Evolutionary conservation across 1,140 invertebrate species (phyloP), one percentile per base, ranked within the genome.

Genomic region (Euglossa dilemma): DNA sequence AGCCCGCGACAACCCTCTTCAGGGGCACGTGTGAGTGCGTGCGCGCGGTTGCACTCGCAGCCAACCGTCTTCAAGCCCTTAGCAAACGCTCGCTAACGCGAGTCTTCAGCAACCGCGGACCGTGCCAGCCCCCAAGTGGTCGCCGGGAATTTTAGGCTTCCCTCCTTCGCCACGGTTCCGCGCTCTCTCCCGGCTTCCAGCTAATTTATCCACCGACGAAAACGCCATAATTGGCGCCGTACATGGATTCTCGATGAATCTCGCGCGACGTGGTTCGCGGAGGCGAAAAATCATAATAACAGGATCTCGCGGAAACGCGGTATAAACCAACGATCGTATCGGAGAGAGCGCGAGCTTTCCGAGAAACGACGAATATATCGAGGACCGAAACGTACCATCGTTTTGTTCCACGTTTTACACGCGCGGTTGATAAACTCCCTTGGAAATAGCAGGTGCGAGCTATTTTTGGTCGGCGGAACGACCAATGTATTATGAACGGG

Each of bases 21-120:
- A 8, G 23, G n/a, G 28, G 66, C 73, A 72, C 72, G 61, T 81
- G 73, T 63, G 36, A 36, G 73, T 73, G 28, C 74, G 78, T 76
- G 72, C 54, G 25, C 56, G 56, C 56, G n/a, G 66, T 67, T 61
- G 59, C 63, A 75, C 70, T 45, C 54, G 52, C 52, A 78, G 28
- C 67, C 67, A 28, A 63, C 66, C 69, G 77, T 63, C 57, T 57
- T 28, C 2, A 28, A 61, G 11, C 45, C 45, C 59, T 72, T 18
- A 28, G 28, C 43, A 50, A 72, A 80, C 47, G 45, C 25, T 66
- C 25, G 12, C 52, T 56, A 23, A 56, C 52, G 14, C 54, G 25
- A 47, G 76, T 18, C 54, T 69, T 45, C 54, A 47, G n/a, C 16
- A 43, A 50, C 45, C 28, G 47, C 25, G 67, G 56, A 72, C 28